Conservation (phyloP, 2,797 vertebrate species). For the Carduelis carduelis region DNA sequence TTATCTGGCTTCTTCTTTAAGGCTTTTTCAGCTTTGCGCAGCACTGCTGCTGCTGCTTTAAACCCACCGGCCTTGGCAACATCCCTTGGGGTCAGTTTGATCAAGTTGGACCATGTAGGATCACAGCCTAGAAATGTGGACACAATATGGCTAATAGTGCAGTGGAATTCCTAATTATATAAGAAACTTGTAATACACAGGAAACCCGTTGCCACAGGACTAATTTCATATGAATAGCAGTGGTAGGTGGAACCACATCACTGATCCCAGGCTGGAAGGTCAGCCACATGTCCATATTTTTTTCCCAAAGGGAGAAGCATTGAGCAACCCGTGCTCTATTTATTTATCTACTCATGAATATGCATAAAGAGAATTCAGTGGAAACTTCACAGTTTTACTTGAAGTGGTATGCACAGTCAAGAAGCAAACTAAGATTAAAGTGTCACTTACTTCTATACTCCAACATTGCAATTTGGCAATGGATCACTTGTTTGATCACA, state of each 20-base stretch:
- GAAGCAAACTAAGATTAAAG: neutral
- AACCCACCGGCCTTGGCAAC: slow-evolving; percentile 82
- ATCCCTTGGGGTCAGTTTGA: slow-evolving; percentile 77
- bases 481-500: neutral
- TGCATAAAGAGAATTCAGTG: neutral
- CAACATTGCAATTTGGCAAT: neutral
- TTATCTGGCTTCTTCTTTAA: slow-evolving; percentile 71
- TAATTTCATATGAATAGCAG: neutral
- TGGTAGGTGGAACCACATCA: neutral
- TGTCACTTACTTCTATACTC: neutral
- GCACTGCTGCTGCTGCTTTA: slow-evolving; percentile 80
- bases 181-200: neutral
- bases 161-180: neutral
- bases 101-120: slow-evolving; percentile 84
- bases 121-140: slow-evolving; percentile 82
- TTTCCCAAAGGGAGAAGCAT: neutral
- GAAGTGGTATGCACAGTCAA: neutral
- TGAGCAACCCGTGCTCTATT: neutral
- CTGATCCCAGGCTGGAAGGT: neutral
- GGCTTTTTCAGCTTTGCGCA: slow-evolving; percentile 79
- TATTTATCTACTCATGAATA: neutral
- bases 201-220: neutral
- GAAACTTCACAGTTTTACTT: neutral
- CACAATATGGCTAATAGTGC: neutral
- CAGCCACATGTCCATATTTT: neutral